A percentile compares a stretch with the other conserved stretches of the same genome.
Evolutionary conservation across 2,888 invertebrate genomes (phyloP).

Genomic region (Rapana venosa): DNA sequence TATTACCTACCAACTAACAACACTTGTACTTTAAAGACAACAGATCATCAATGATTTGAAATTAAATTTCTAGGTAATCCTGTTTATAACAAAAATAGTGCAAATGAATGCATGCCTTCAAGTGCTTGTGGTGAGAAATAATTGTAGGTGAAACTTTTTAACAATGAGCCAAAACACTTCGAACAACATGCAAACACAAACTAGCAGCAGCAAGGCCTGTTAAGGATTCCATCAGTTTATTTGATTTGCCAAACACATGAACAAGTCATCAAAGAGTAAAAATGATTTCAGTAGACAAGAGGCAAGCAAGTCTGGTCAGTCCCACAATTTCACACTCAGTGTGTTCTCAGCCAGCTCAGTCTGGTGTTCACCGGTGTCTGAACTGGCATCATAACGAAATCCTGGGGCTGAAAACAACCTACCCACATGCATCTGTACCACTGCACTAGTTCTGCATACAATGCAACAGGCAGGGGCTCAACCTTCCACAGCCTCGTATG

Average conservation of each 20-base stretch:
- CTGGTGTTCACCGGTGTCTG: constrained; percentile 20
- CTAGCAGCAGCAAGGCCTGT: no score
- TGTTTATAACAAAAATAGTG: not conserved
- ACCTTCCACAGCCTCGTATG: constrained; percentile 15
- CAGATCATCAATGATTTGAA: no score
- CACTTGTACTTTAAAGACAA: no score
- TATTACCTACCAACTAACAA: no score
- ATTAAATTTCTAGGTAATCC: no score
- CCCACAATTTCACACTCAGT: not conserved
- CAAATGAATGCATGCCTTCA: not conserved
- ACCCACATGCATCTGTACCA: constrained; percentile 24
- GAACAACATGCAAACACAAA: no score
- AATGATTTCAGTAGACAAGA: not conserved
- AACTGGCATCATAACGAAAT: constrained; percentile 27
- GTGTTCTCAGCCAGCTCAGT: constrained; percentile 17
- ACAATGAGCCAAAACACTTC: not conserved
- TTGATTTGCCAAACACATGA: no score
- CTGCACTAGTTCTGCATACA: constrained; percentile 15
- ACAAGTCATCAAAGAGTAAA: no score
- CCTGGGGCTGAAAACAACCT: not conserved
- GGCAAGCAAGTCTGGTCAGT: not conserved
- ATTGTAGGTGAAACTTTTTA: not conserved
- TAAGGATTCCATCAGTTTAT: no score
- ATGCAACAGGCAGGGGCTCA: constrained; percentile 32
- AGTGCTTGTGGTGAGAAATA: not conserved